phyloP scores from a whole-genome alignment of 2,797 vertebrate genomes.

The Dendrocincla fuliginosa region DNA sequence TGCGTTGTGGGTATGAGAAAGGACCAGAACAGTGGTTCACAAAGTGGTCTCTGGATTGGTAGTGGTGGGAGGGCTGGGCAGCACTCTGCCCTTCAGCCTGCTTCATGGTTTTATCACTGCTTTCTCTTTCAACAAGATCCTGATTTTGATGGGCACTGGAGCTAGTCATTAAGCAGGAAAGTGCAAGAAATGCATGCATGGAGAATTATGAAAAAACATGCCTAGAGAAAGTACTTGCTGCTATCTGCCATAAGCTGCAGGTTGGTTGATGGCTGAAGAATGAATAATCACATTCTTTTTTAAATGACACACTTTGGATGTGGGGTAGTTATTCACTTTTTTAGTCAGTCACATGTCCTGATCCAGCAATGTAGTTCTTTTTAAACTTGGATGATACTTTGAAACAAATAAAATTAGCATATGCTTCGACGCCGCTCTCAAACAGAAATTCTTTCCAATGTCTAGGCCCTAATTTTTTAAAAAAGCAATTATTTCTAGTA shows the following conservation, averaged over 20 bases:
- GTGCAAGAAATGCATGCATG: neutral
- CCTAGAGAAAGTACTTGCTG: neutral
- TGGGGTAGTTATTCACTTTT: conserved; percentile 15
- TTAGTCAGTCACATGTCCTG: neutral
- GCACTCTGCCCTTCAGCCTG: neutral
- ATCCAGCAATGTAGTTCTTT: conserved; percentile 13
- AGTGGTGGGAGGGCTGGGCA: neutral
- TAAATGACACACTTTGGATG: conserved; percentile 10
- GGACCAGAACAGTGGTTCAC: neutral
- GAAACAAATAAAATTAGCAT: conserved; percentile 26
- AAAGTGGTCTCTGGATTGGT: neutral
- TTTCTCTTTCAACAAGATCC: neutral
- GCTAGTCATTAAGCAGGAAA: neutral
- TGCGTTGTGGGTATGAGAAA: neutral
- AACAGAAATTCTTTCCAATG: neutral
- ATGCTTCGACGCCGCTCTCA: neutral
- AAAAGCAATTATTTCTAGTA: neutral
- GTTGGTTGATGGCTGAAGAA: neutral
- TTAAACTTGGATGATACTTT: neutral
- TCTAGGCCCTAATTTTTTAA: neutral
- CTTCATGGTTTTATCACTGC: neutral
- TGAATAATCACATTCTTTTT: conserved; percentile 39
- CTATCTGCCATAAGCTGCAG: neutral
- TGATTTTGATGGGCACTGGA: neutral
- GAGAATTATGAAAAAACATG: neutral